Percentiles rank a stretch among this genome's conserved stretches.
Evolutionary conservation across 2,113 vertebrate species (phyloP).

Genomic region (Indri indri): DNA sequence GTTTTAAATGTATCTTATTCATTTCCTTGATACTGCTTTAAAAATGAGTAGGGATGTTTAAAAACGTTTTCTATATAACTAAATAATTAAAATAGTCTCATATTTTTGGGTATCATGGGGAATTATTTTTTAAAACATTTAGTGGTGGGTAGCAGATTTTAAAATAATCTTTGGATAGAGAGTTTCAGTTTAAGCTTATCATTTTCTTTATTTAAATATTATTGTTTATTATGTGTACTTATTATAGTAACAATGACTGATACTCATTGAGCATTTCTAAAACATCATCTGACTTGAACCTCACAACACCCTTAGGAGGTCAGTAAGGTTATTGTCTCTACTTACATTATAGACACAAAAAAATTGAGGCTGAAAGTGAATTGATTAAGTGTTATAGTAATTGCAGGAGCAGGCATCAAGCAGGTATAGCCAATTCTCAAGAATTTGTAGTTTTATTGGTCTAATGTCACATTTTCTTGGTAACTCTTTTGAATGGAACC

Average conservation of each 20-base stretch:
- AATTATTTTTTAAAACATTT: too few relatives aligned
- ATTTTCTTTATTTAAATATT: constrained; percentile 25
- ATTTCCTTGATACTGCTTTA: too few relatives aligned
- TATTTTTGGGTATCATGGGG: too few relatives aligned
- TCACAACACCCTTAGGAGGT: background rate
- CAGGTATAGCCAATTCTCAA: background rate
- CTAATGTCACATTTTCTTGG: background rate
- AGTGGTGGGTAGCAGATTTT: too few relatives aligned
- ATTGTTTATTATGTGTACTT: background rate
- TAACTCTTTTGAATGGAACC: background rate
- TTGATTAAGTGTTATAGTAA: background rate
- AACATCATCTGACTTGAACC: background rate
- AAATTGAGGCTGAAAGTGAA: background rate
- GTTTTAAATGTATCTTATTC: too few relatives aligned
- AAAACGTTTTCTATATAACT: too few relatives aligned
- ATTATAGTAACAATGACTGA: background rate
- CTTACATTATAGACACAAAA: background rate
- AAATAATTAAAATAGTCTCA: too few relatives aligned
- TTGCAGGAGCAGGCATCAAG: background rate
- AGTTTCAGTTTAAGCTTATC: background rate
- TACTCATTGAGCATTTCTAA: background rate
- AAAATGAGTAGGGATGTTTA: too few relatives aligned
- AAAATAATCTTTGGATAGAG: too few relatives aligned
- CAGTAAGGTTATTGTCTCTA: background rate
- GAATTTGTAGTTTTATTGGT: background rate